These are phyloP conservation scores for Kuschelorhynchus macadamiae DNA, from an alignment of 2,888 invertebrate species.

Conservation along the genomic window DNA sequence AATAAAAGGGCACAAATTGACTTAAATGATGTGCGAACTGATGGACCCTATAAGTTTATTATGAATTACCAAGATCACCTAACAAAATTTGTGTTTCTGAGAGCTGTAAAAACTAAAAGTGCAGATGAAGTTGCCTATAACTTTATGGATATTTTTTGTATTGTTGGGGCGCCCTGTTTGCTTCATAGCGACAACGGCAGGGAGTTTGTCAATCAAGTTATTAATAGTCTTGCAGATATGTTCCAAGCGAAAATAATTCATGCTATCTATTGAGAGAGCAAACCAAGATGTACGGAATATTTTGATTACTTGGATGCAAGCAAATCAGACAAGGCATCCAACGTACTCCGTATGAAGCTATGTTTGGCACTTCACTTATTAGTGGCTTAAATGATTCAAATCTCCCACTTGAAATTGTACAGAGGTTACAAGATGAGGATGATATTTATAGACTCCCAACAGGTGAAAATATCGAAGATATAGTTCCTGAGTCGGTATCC, in stretches of 20 bases:
- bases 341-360: slow-evolving; percentile 31
- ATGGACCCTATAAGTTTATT: slow-evolving; percentile 59
- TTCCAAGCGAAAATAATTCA: slow-evolving; percentile 48
- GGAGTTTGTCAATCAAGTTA: slow-evolving; percentile 41
- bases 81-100: too few relatives aligned
- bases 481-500: slow-evolving; percentile 8
- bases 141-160: slow-evolving; percentile 61
- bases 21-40: slow-evolving; percentile 62
- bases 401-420: background rate
- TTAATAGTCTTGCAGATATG: slow-evolving; percentile 43
- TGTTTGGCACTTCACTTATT: slow-evolving; percentile 29
- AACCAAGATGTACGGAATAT: slow-evolving; percentile 46
- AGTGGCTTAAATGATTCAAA: slow-evolving; percentile 13
- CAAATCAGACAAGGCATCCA: slow-evolving; percentile 33
- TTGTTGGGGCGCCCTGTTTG: slow-evolving; percentile 63
- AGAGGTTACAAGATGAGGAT: slow-evolving; percentile 21
- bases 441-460: slow-evolving; percentile 17
- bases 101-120: slow-evolving; percentile 59
- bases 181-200: slow-evolving; percentile 59
- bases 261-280: slow-evolving; percentile 43
- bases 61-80: too few relatives aligned
- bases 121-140: slow-evolving; percentile 60
- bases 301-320: slow-evolving; percentile 41
- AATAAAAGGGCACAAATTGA: slow-evolving; percentile 34
- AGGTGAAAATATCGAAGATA: slow-evolving; percentile 12